These are phyloP conservation scores for Poecilia gillii DNA, from an alignment of 2,797 vertebrate species.

Conservation along the genomic window DNA sequence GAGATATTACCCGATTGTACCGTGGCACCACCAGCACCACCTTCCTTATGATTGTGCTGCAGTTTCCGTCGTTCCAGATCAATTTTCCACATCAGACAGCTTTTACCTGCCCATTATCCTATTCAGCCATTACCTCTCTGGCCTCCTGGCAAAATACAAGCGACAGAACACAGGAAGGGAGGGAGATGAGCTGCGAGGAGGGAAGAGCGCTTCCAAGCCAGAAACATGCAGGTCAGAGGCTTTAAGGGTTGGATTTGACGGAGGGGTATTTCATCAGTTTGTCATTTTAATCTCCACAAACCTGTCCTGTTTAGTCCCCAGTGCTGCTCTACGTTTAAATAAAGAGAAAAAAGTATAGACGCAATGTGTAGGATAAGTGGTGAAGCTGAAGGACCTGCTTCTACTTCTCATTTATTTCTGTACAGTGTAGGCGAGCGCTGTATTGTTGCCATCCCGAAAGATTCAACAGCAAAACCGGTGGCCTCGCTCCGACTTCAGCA, in stretches of 20 bases:
- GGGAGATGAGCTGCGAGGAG: slow-evolving; percentile 27
- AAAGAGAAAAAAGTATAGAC: slow-evolving; percentile 1
- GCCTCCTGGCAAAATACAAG: slow-evolving; percentile 46
- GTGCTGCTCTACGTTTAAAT: background rate
- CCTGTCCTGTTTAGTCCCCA: background rate
- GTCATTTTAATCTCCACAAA: background rate
- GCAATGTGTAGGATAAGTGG: slow-evolving; percentile 16
- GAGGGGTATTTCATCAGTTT: background rate
- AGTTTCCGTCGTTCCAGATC: slow-evolving; percentile 68
- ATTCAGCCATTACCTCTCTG: slow-evolving; percentile 58
- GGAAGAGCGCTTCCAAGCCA: slow-evolving; percentile 28
- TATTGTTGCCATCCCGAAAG: slow-evolving; percentile 35
- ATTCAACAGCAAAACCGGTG: slow-evolving; percentile 24
- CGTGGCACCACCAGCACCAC: slow-evolving; percentile 13
- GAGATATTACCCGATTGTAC: slow-evolving; percentile 59
- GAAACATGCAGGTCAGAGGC: slow-evolving; percentile 24
- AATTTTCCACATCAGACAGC: slow-evolving; percentile 69
- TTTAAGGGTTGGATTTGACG: slow-evolving; percentile 24
- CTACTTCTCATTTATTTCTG: slow-evolving; percentile 24
- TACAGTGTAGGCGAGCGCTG: slow-evolving; percentile 47
- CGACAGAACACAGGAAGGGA: slow-evolving; percentile 10
- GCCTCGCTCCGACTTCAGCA: background rate
- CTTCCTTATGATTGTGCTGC: slow-evolving; percentile 58
- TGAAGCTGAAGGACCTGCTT: slow-evolving; percentile 18
- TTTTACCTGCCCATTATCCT: slow-evolving; percentile 73